Conservation (phyloP, 1,140 invertebrate species). For the Hypsibius dujardini region DNA sequence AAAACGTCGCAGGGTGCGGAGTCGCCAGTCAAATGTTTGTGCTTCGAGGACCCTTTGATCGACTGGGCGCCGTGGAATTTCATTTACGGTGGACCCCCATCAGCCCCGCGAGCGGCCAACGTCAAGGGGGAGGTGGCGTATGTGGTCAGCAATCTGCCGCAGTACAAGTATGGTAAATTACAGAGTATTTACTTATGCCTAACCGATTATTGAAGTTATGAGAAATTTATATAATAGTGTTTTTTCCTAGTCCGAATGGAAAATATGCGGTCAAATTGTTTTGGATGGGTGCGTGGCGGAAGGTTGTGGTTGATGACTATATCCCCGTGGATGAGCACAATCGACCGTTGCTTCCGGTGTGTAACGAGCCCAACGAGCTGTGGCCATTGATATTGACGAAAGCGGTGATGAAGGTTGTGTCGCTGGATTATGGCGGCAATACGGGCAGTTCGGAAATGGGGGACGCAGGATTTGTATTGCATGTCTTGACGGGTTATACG, state of each 20-base stretch:
- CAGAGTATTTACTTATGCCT: background rate
- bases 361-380: too few species aligned
- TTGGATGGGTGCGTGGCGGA: background rate
- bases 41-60: background rate
- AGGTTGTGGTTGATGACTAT: too few species aligned
- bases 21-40: background rate
- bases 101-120: background rate
- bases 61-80: constrained; percentile 1
- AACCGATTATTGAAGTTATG: background rate
- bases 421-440: too few species aligned
- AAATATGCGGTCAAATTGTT: constrained; percentile 1
- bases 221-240: background rate
- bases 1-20: background rate
- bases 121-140: background rate
- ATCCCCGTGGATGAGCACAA: too few species aligned
- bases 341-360: too few species aligned
- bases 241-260: background rate
- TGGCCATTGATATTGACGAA: too few species aligned
- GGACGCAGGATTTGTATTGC: too few species aligned
- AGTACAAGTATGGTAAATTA: constrained; percentile 10
- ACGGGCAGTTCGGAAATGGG: too few species aligned
- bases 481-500: too few species aligned
- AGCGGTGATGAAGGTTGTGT: too few species aligned
- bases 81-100: background rate
- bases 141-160: background rate